phyloP scores from a whole-genome alignment of 2,888 invertebrate species.

The Dryobota labecula region DNA sequence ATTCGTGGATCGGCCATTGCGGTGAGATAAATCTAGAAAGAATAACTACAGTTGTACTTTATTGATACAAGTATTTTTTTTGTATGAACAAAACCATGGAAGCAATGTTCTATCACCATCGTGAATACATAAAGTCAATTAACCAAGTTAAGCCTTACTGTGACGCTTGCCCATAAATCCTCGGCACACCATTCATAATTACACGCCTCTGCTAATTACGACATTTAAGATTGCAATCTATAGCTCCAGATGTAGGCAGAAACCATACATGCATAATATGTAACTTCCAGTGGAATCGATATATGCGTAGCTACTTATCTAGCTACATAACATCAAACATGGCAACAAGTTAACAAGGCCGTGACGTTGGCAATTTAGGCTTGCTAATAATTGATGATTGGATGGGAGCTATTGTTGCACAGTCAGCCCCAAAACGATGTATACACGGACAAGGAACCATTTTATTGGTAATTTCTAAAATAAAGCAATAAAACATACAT shows the following conservation, averaged over 20 bases:
- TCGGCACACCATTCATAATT: conserved; percentile 43
- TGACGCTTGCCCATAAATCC: conserved; percentile 12
- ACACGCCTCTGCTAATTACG: conserved; percentile 26
- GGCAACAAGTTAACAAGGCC: conserved; percentile 50
- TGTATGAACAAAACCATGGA: background rate
- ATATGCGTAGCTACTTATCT: conserved; percentile 27
- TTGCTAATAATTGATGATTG: conserved; percentile 55
- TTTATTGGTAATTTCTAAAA: no score
- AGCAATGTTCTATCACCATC: background rate
- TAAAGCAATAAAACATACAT: no score
- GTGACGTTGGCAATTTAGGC: conserved; percentile 34
- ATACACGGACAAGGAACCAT: no score
- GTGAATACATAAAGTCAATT: conserved; percentile 38
- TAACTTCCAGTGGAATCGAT: conserved; percentile 32
- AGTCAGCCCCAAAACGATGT: no score
- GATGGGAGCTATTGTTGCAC: conserved; percentile 27
- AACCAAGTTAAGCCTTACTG: conserved; percentile 13
- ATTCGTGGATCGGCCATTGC: conserved; percentile 13
- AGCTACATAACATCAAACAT: conserved; percentile 23
- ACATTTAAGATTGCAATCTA: conserved; percentile 31
- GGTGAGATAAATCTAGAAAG: conserved; percentile 3
- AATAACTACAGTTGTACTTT: background rate
- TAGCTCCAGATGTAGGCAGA: conserved; percentile 16
- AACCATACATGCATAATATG: conserved; percentile 27
- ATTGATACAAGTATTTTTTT: conserved; percentile 1